Base-by-base conservation (phyloP, 2,797 vertebrate genomes). In the Xerus rutilus region DNA sequence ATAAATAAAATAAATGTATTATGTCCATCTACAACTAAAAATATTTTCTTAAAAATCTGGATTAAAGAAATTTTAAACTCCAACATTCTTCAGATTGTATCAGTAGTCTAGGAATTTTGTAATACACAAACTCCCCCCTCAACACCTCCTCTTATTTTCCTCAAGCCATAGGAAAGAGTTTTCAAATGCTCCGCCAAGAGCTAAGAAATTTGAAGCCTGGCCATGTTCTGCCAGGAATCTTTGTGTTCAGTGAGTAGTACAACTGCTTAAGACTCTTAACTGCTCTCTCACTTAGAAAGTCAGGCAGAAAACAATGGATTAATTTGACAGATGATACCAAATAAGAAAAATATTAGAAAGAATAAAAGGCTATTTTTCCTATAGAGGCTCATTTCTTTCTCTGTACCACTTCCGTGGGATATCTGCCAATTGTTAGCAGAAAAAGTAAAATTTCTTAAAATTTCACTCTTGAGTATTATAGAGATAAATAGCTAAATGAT, bases 401-500 rank as follows among this genome's bases (percentile, higher is more conserved):
- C 67, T 95, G 74, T 96, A 65, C 59, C 76, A 79, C 93, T 97
- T 98, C 93, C 74, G 92, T 94, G 49, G 95, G 92, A 97, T 97
- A 97, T 97, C 96, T 97, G 97, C 93, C 95, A 96, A 2, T 97
- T 97, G 95, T 98, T 97, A 98, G 93, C 94, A 95, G 92, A 93
- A 97, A 98, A 97, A 98, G 92, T 97, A 97, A 98, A 81, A 67
- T 97, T 98, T 98, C 97, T 97, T 89, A 21, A 92, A 97, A 98
- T 97, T 96, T 62, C 90, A 95, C 92, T 97, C 97, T 92, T 96
- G 94, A 91, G 96, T 96, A 96, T 98, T 98, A 97, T 30, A 4
- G 95, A 98, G 97, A 98, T 98, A 98, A 98, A 98, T 98, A 97
- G 94, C 91, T 95, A 96, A 97, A 97, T 97, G 94, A 89, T 95